phyloP scores from a whole-genome alignment of 2,888 invertebrate species.

The Polymixis flavicincta region DNA sequence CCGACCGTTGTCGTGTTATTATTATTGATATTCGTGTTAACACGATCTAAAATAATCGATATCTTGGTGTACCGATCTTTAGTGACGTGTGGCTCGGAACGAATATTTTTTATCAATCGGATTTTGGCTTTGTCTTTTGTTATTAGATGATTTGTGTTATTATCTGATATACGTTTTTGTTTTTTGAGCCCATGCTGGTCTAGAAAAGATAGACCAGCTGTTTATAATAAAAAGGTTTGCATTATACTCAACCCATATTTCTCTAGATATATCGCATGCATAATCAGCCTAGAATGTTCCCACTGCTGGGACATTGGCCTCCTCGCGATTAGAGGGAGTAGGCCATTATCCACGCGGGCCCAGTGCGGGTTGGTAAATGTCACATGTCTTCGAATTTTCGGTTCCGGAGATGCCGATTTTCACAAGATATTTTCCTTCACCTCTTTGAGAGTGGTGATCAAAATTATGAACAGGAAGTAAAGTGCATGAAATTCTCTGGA shows the following conservation, averaged over 20 bases:
- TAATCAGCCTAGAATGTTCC: too few species aligned
- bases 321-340: too few species aligned
- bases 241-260: not conserved
- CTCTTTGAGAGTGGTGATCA: too few species aligned
- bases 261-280: not conserved
- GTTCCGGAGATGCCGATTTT: too few species aligned
- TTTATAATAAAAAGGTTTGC: not conserved
- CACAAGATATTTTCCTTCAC: too few species aligned
- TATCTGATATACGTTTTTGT: slow-evolving; percentile 21
- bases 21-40: slow-evolving; percentile 72
- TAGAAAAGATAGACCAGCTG: slow-evolving; percentile 16
- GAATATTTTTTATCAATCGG: slow-evolving; percentile 60
- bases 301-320: too few species aligned
- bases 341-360: too few species aligned
- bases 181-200: slow-evolving; percentile 33
- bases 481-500: too few species aligned
- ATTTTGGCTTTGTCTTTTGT: slow-evolving; percentile 58
- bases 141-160: slow-evolving; percentile 58
- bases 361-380: too few species aligned
- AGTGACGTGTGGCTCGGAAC: slow-evolving; percentile 63
- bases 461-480: too few species aligned
- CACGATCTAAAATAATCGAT: slow-evolving; percentile 72
- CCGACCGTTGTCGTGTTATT: slow-evolving; percentile 70
- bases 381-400: too few species aligned
- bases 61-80: slow-evolving; percentile 67